Percentiles rank a stretch among this genome's conserved stretches.
Conservation (phyloP, 2,888 invertebrate genomes). For the Drepana falcataria region DNA sequence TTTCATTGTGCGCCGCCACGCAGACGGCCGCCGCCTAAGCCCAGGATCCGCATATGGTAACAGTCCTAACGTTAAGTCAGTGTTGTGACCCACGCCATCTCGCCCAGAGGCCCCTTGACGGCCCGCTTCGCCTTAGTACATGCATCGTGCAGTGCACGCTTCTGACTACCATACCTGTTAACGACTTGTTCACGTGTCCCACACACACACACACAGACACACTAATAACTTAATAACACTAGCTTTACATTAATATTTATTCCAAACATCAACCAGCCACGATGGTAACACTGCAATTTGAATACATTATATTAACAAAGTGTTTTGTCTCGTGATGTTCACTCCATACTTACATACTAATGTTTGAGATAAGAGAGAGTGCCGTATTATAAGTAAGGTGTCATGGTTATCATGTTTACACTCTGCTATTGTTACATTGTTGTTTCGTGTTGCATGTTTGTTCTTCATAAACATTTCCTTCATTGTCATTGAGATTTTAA, state of each 20-base stretch:
- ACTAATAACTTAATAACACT: conserved; percentile 16
- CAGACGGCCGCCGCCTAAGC: conserved; percentile 92
- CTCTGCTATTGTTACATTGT: conserved; percentile 20
- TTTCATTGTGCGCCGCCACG: conserved; percentile 76
- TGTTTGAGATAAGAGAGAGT: conserved; percentile 6
- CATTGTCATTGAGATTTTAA: conserved; percentile 12
- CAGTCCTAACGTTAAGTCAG: conserved; percentile 46
- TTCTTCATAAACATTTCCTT: conserved; percentile 15
- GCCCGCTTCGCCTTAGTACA: conserved; percentile 58
- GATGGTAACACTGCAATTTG: neutral
- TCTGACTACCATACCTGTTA: conserved; percentile 49
- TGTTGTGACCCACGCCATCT: conserved; percentile 56
- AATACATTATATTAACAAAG: too few species aligned
- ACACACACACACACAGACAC: conserved; percentile 20
- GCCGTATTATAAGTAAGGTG: conserved; percentile 15
- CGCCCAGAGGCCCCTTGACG: conserved; percentile 60
- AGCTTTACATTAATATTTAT: conserved; percentile 13
- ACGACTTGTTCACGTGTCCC: conserved; percentile 19
- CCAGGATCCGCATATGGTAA: conserved; percentile 96
- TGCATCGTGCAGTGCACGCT: conserved; percentile 74
- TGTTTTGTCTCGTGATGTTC: neutral
- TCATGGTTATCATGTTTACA: conserved; percentile 20
- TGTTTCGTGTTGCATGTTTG: conserved; percentile 56
- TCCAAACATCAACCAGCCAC: neutral
- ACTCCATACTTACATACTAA: neutral